Evolutionary conservation across 2,888 invertebrate genomes (phyloP), one percentile per base, ranked within the genome.

Genomic region (Polyommatus iphigenia): DNA sequence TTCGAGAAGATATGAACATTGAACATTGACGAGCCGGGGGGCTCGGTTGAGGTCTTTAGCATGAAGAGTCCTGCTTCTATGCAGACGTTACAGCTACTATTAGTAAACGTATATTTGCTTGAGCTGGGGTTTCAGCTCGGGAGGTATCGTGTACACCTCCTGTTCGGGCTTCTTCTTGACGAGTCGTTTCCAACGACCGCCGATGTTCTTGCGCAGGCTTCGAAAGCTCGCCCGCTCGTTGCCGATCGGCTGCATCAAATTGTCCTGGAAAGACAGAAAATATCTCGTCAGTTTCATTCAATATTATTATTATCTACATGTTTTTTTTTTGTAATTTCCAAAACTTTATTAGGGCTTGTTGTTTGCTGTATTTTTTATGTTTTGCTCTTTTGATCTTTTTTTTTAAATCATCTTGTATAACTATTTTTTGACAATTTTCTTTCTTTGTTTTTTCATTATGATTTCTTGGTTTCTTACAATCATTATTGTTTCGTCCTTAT

Each of bases 41-140:
- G 82, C 85, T 85, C 83, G 88, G 89, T 88, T 89, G 89, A 86
- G 85, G 88, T 89, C 88, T 87, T 76, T 87, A 88, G 87, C 87
- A 87, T 85, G 88, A 91, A 91, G 89, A 85, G 84, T 89, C 90
- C 91, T 89, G 91, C 91, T 92, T 91, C 91, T 86, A 85, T 87
- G 89, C 87, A 87, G 85, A 78, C 85, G 82, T 77, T 72, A 78
- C 80, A 76, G 79, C 81, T 80, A 79, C 78, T 84, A 79, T 95
- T 95, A 97, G 94, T 97, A 98, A 89, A 98, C 97, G 92, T 97
- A 98, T 88, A 98, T 98, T 89, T 97, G 96, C 94, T 97, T 97
- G 84, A 98, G 95, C 94, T 98, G 97, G 84, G 97, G 97, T 90
- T 97, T 97, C 86, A 97, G 95, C 94, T 97, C 97, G 79, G 97